Conservation (phyloP, 2,113 vertebrate species). For the Tretioscincus oriximinensis region DNA sequence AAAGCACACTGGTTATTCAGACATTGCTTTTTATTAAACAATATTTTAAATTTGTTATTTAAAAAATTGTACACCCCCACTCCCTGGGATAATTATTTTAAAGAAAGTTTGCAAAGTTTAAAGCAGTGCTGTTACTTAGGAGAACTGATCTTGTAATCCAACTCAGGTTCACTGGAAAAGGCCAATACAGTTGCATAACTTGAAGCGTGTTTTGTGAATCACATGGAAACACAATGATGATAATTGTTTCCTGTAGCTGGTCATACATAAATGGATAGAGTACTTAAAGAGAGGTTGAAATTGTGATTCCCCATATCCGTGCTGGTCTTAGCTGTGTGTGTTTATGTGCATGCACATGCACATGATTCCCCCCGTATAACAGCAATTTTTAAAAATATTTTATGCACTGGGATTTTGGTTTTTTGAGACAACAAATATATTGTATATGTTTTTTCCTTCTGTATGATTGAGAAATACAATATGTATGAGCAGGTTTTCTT, state of each 20-base stretch:
- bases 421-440: conserved; percentile 55
- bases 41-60: background rate
- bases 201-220: background rate
- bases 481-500: conserved; percentile 58
- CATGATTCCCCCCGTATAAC: no score
- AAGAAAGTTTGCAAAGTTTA: background rate
- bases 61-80: background rate
- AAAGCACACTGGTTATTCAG: background rate
- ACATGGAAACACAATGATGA: conserved; percentile 12
- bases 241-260: conserved; percentile 25
- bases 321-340: conserved; percentile 42
- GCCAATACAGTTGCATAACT: background rate
- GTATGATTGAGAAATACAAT: conserved; percentile 70
- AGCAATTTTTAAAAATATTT: conserved; percentile 55
- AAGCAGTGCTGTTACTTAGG: background rate
- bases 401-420: conserved; percentile 52
- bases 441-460: conserved; percentile 23
- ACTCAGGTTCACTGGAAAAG: background rate
- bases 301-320: conserved; percentile 38
- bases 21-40: background rate
- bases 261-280: conserved; percentile 34
- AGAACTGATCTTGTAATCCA: background rate
- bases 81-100: background rate
- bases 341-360: conserved; percentile 3
- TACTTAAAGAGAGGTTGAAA: conserved; percentile 35